Evolutionary conservation across 2,888 invertebrate genomes (phyloP).

Genomic region (Fragum fragum): DNA sequence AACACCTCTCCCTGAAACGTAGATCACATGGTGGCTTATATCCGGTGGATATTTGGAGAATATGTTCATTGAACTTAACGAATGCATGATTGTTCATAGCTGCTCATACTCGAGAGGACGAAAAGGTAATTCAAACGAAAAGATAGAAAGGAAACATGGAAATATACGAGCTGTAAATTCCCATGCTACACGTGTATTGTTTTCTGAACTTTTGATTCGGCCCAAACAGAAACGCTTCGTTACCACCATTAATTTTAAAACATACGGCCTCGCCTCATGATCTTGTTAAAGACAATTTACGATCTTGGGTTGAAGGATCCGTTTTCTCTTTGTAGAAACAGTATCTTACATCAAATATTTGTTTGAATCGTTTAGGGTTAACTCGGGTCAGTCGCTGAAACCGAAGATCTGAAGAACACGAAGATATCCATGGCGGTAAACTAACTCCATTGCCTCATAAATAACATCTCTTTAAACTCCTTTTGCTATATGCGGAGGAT

Average conservation of each 20-base stretch:
- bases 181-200: conserved; percentile 1
- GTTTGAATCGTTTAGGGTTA: conserved; percentile 14
- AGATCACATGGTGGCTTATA: too few species aligned
- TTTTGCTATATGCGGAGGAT: too few species aligned
- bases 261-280: conserved; percentile 6
- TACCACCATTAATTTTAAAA: conserved; percentile 21
- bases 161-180: not conserved
- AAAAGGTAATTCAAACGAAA: too few species aligned
- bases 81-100: too few species aligned
- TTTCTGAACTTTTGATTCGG: conserved; percentile 5
- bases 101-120: too few species aligned
- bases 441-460: conserved; percentile 13
- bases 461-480: conserved; percentile 4
- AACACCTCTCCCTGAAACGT: too few species aligned
- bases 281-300: conserved; percentile 24
- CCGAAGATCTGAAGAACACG: conserved; percentile 13
- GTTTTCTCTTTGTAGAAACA: conserved; percentile 17
- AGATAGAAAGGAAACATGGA: not conserved
- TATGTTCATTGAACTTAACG: too few species aligned
- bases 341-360: conserved; percentile 26
- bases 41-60: too few species aligned
- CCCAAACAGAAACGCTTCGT: conserved; percentile 9
- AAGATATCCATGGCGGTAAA: conserved; percentile 18
- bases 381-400: conserved; percentile 21
- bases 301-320: not conserved